Evolutionary conservation across 2,113 vertebrate species (phyloP).

Genomic region (Rhipidura dahli): DNA sequence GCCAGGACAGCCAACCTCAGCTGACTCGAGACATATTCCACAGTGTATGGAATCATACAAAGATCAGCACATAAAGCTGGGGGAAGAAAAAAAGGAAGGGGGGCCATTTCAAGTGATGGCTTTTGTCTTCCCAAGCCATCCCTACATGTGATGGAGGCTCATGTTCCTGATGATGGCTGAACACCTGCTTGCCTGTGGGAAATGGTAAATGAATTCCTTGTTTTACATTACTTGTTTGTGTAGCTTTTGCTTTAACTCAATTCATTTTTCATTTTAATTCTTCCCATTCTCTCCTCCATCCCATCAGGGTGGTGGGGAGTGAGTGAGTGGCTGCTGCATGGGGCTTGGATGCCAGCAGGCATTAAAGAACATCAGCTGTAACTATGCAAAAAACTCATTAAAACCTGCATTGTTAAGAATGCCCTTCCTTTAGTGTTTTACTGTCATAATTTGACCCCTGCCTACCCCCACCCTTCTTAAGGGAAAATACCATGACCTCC

Average conservation of each 20-base stretch:
- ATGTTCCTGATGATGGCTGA: neutral
- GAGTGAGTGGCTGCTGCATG: neutral
- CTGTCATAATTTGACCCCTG: neutral
- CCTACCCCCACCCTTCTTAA: neutral
- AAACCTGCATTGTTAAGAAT: neutral
- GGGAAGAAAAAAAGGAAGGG: neutral
- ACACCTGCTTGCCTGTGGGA: neutral
- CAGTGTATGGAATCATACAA: neutral
- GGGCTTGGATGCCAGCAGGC: neutral
- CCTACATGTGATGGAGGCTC: neutral
- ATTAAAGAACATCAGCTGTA: neutral
- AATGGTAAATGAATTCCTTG: neutral
- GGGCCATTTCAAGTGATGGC: neutral
- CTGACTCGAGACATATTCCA: neutral
- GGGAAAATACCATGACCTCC: neutral
- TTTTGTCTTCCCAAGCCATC: neutral
- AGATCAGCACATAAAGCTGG: neutral
- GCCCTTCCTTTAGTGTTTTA: neutral
- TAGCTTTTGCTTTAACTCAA: neutral
- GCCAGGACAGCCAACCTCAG: neutral
- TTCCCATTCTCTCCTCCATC: neutral
- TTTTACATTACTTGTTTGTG: neutral
- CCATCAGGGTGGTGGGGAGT: neutral
- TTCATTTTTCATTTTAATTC: neutral
- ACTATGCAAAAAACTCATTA: neutral